These are phyloP conservation scores for Tricholauxania praeusta DNA, from an alignment of 2,888 invertebrate species.

Conservation along the genomic window DNA sequence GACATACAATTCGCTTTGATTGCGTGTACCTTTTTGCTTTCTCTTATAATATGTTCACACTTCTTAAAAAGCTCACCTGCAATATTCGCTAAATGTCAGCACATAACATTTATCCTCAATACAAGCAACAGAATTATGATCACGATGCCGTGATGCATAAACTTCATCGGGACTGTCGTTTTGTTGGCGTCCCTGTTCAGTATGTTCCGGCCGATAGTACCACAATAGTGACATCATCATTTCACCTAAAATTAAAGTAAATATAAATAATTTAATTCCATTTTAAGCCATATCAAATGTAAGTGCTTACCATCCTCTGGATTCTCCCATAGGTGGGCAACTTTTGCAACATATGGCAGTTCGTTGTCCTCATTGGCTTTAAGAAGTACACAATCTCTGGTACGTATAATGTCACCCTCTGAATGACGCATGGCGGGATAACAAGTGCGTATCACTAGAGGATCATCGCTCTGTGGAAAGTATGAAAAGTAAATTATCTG, in stretches of 20 bases:
- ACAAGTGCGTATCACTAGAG: conserved; percentile 82
- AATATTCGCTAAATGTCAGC: conserved; percentile 95
- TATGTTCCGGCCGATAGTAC: conserved; percentile 98
- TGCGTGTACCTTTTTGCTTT: not conserved
- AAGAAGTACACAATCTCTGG: conserved; percentile 91
- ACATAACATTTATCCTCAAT: conserved; percentile 98
- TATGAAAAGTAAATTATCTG: conserved; percentile 31
- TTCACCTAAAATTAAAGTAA: conserved; percentile 76
- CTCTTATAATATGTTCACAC: conserved; percentile 6
- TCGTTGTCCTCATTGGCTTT: conserved; percentile 87
- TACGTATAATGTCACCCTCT: conserved; percentile 87
- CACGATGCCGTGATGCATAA: conserved; percentile 95
- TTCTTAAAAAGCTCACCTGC: conserved; percentile 76
- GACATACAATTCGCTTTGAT: not conserved
- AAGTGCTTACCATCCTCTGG: conserved; percentile 83
- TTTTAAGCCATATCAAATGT: not conserved
- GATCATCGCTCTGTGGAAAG: conserved; percentile 77
- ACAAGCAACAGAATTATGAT: conserved; percentile 96
- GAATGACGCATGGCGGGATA: conserved; percentile 91
- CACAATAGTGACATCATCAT: conserved; percentile 98
- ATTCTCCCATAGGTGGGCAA: conserved; percentile 95
- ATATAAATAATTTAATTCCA: not conserved
- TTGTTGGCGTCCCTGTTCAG: conserved; percentile 86
- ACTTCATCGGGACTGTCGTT: conserved; percentile 90
- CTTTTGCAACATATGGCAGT: conserved; percentile 94